Percentiles rank a stretch among this genome's conserved stretches.
phyloP scores from a whole-genome alignment of 2,797 vertebrate genomes.

The Halcyon smyrnensis region DNA sequence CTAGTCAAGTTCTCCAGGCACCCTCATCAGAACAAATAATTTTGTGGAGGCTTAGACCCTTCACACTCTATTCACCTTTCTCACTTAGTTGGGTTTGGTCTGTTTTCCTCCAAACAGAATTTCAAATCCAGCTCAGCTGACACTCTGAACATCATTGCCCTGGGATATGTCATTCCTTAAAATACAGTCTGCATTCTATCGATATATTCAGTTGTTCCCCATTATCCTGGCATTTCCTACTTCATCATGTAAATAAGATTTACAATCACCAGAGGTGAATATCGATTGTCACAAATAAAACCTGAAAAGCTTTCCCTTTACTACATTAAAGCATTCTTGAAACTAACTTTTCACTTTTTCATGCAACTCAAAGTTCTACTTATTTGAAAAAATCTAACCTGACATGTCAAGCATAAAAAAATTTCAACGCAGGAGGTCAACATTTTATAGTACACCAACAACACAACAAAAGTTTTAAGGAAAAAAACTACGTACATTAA shows the following conservation, averaged over 20 bases:
- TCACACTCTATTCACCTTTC: background rate
- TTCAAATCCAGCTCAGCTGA: background rate
- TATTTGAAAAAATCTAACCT: background rate
- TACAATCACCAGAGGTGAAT: background rate
- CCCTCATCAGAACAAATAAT: background rate
- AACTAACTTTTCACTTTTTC: background rate
- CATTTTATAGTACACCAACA: background rate
- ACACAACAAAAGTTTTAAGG: background rate
- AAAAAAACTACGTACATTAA: background rate
- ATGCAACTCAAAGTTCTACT: background rate
- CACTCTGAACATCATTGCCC: background rate
- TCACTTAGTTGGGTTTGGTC: background rate
- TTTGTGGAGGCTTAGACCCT: background rate
- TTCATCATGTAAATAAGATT: background rate
- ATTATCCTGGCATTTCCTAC: background rate
- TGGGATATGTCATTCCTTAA: background rate
- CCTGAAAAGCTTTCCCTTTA: background rate
- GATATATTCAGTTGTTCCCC: background rate
- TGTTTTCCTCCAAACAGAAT: background rate
- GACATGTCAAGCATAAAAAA: background rate
- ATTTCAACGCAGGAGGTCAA: background rate
- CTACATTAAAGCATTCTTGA: background rate
- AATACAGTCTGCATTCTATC: background rate
- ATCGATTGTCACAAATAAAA: background rate
- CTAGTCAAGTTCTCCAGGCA: background rate